Base-by-base conservation (phyloP, 1,140 invertebrate species). In the Camponotus floridanus region DNA sequence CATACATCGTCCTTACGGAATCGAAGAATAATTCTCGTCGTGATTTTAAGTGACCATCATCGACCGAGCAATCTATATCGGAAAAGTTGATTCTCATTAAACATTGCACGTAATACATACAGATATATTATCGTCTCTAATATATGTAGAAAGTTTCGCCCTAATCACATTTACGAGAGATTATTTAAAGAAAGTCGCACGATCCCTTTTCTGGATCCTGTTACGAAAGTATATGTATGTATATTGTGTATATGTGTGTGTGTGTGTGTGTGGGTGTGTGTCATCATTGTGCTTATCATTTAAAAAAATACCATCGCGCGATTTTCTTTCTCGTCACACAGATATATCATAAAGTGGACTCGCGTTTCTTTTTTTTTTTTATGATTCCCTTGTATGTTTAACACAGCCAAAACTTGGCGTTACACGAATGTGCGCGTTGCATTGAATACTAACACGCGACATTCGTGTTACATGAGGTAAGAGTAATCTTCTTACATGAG, bases 101-200 rank as follows among this genome's bases (percentile, higher is more conserved):
- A 79, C 64, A 79, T 59, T 55, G 39, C 48, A 26, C 21, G 33
- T 80, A 70, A 9, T 57, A 39, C 21, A 70, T 15, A 70, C 15
- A 70, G 64, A 70, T 51, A 51, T 18, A 51, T 51, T 51, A 51
- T 59, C 18, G 18, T 70, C 78, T 80, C 33, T 80, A 80, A 70
- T 70, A 59, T 70, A 80, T 18, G 78, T 70, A 70, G 76, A 80
- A 68, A 80, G 64, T 70, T 57, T 80, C 33, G 33, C 33, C 33
- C 65, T 80, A 80, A 55, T 70, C 36, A 80, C 78, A 80, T 26
- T 80, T 80, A 80, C 39, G 64, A 80, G 70, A 70, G 78, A 80
- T 70, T 9, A 48, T 80, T 80, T 33, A 70, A 80, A 59, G 78
- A 57, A 80, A 70, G 65, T 80, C 65, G 36, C 65, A 80, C 64